A percentile compares a stretch with the other conserved stretches of the same genome.
Evolutionary conservation across 2,797 vertebrate genomes (phyloP).

Genomic region (Macropus fuliginosus): DNA sequence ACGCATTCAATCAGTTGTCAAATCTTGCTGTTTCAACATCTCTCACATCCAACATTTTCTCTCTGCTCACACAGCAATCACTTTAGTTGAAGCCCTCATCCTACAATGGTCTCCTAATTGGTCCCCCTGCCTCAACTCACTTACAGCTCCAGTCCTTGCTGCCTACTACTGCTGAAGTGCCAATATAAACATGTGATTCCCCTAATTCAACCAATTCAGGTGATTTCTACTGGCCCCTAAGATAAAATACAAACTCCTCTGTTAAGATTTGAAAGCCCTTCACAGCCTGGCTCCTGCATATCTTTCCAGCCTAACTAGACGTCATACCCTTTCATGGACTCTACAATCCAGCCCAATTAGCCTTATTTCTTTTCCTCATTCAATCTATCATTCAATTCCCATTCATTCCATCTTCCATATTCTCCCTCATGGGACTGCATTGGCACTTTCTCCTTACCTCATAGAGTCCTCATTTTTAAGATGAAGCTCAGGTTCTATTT

Average conservation of each 20-base stretch:
- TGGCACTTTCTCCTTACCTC: background rate
- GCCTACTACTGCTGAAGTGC: background rate
- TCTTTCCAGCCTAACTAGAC: background rate
- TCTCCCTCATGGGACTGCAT: background rate
- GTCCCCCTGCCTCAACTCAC: background rate
- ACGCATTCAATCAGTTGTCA: background rate
- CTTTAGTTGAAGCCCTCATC: background rate
- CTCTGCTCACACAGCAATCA: background rate
- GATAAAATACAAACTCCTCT: background rate
- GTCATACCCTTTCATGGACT: background rate
- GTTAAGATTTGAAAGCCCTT: background rate
- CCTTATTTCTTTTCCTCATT: background rate
- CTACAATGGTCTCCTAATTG: background rate
- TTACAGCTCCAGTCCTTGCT: background rate
- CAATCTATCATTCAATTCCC: too few species aligned
- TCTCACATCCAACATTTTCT: background rate
- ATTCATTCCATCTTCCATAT: background rate
- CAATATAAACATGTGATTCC: background rate
- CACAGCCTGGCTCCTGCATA: background rate
- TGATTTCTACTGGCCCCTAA: background rate
- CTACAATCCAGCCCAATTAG: background rate
- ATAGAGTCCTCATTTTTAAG: background rate
- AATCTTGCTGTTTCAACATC: background rate
- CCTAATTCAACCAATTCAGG: background rate
- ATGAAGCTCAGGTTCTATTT: background rate